Evolutionary conservation across 2,797 vertebrate species (phyloP), one percentile per base, ranked within the genome.

Genomic region (Lycodopsis pacificus): DNA sequence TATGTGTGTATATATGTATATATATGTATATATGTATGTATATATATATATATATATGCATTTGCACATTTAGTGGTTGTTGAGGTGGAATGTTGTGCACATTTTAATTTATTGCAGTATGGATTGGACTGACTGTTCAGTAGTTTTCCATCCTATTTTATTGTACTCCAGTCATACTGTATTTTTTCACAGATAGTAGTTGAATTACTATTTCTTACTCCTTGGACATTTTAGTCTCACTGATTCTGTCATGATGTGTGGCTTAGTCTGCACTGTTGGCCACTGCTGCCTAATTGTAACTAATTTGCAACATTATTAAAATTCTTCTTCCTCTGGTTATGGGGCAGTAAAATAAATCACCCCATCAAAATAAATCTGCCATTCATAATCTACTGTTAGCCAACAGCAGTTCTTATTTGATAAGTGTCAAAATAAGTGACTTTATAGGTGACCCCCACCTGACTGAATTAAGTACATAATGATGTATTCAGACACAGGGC

Each of bases 401-500:
- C 25, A 25, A 25, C 25, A 25, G 25, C 25, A 25, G 25, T 25
- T 25, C 25, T 25, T 25, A 25, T 25, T 25, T 25, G 25, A 25
- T 36, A 38, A 17, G 3, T 64, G 10, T 76, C 42, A 44, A 36
- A 73, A 56, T 38, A 38, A 58, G 19, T 54, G 38, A 69, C 36
- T 49, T 61, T 25, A 25, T 25, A 25, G 25, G 25, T 25, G 25
- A 25, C 38, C 34, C 57, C 34, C 65, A 78, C 20, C 56, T 54
- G 53, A 48, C 30, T 84, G 40, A 59, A 72, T 32, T 56, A 56
- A 51, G 38, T 20, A 19, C 40, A 44, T 80, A 40, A 64, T 65
- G 40, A 77, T 68, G 76, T 77, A 75, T 85, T 80, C 56, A 81
- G 46, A 64, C 17, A 34, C 17, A 74, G 11, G 46, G 73, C 67